Conservation (phyloP, 2,797 vertebrate genomes). For the Smutsia temminckii region DNA sequence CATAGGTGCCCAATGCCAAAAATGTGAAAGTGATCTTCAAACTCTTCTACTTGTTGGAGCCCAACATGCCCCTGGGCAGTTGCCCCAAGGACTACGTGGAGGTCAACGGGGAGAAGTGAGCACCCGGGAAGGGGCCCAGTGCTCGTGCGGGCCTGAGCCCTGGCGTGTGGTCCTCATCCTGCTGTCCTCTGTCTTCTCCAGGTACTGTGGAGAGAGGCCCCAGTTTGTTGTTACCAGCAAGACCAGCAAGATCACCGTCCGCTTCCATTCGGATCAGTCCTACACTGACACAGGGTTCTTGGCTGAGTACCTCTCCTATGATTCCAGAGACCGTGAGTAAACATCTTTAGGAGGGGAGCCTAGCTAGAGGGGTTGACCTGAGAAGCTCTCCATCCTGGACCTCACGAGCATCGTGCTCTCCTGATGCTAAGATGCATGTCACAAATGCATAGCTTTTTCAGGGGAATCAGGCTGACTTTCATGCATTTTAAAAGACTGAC, state of each 20-base stretch:
- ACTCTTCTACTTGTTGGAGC: constrained; percentile 89
- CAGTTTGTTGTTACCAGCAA: constrained; percentile 85
- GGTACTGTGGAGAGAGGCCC: constrained; percentile 89
- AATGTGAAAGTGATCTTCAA: constrained; percentile 91
- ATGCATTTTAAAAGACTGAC: neutral
- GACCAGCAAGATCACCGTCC: constrained; percentile 85
- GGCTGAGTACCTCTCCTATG: constrained; percentile 88
- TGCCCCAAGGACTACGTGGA: constrained; percentile 93
- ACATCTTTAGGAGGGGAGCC: fast-evolving
- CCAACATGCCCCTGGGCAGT: neutral
- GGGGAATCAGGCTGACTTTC: neutral
- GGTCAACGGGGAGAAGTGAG: constrained; percentile 89
- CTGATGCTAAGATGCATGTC: neutral
- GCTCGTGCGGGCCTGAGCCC: neutral
- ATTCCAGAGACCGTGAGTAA: constrained; percentile 91
- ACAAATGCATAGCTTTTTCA: neutral
- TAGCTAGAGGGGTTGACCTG: neutral
- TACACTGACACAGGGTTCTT: constrained; percentile 92
- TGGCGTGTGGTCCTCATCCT: neutral
- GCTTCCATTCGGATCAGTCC: constrained; percentile 90
- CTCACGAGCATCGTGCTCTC: neutral
- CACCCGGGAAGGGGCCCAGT: fast-evolving
- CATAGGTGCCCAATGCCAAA: constrained; percentile 87
- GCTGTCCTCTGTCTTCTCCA: constrained; percentile 61
- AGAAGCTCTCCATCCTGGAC: fast-evolving